Conservation (phyloP, 2,113 vertebrate species). For the Gymnarchus niloticus region DNA sequence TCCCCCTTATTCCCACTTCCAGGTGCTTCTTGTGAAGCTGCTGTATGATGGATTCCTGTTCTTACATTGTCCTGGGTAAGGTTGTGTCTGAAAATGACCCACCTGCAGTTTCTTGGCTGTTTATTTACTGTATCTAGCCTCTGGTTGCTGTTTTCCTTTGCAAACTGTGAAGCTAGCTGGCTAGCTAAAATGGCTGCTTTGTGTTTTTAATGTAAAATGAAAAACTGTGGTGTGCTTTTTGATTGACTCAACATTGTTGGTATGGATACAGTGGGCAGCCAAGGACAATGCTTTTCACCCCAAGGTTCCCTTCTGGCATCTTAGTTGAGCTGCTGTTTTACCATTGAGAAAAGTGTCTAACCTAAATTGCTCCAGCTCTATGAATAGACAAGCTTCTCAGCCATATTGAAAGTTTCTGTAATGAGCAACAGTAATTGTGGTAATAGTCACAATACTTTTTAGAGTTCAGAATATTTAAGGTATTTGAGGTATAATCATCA, state of each 20-base stretch:
- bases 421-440: background rate
- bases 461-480: background rate
- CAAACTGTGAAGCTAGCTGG: background rate
- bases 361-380: constrained; percentile 5
- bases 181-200: background rate
- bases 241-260: background rate
- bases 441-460: background rate
- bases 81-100: background rate
- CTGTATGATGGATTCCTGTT: background rate
- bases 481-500: background rate
- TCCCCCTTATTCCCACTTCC: background rate
- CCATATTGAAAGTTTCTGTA: background rate
- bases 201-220: background rate
- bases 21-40: background rate
- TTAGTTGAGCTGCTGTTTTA: background rate
- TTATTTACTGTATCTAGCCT: too few relatives aligned
- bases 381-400: background rate
- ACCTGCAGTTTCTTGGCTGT: background rate
- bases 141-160: too few relatives aligned
- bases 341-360: constrained; percentile 4
- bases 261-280: background rate
- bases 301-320: background rate
- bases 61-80: background rate
- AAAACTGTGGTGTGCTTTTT: background rate
- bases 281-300: background rate